Evolutionary conservation across 92 coral and sea anemone genomes (phyloP).

Genomic region (Zoanthus gigantus): DNA sequence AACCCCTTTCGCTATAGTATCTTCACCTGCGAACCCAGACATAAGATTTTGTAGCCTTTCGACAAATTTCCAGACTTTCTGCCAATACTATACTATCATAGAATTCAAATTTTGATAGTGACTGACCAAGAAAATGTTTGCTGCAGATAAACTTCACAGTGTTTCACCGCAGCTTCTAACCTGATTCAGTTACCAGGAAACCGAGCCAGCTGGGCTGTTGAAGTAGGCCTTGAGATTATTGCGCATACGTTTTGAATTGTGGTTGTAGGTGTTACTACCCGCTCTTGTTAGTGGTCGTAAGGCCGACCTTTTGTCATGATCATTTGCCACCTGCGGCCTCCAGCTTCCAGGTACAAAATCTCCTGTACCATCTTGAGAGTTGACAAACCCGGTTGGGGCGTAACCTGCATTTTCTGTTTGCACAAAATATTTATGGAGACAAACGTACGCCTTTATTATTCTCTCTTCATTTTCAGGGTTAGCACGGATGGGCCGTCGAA

Average conservation of each 20-base stretch:
- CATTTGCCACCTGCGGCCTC: constrained; percentile 19
- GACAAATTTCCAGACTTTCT: no score
- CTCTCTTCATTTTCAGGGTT: constrained; percentile 21
- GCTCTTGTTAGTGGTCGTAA: constrained; percentile 13
- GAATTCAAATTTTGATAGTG: no score
- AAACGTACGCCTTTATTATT: constrained; percentile 38
- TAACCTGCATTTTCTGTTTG: constrained; percentile 43
- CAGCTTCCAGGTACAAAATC: constrained; percentile 46
- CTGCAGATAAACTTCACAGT: neutral
- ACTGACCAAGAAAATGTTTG: no score
- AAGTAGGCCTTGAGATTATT: constrained; percentile 19
- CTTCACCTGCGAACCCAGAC: no score
- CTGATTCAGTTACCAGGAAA: constrained; percentile 40
- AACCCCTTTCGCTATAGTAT: no score
- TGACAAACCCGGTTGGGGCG: constrained; percentile 50
- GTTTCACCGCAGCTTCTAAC: constrained; percentile 42
- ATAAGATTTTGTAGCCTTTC: no score
- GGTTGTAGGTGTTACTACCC: constrained; percentile 27
- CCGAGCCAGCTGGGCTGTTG: constrained; percentile 41
- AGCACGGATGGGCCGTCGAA: constrained; percentile 24
- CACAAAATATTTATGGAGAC: constrained; percentile 43
- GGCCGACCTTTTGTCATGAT: constrained; percentile 6
- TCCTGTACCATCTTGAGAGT: constrained; percentile 39
- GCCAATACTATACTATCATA: no score
- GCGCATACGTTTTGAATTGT: neutral